Conservation (phyloP, 2,888 invertebrate species). For the Rutpela maculata region DNA sequence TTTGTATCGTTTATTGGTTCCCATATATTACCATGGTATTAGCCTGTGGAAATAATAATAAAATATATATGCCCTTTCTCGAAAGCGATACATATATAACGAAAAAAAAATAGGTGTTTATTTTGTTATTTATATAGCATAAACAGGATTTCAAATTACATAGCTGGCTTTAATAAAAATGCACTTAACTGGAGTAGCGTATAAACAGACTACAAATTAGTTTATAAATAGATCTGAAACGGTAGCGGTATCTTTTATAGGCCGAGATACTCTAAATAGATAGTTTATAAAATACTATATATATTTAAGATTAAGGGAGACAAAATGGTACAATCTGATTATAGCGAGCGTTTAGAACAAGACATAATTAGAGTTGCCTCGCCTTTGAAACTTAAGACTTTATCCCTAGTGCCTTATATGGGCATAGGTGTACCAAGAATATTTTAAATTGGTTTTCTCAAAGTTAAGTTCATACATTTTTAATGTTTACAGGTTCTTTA, state of each 20-base stretch:
- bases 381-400: neutral
- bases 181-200: constrained; percentile 32
- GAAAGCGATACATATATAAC: neutral
- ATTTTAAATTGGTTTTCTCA: neutral
- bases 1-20: constrained; percentile 41
- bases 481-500: too few species aligned
- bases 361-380: neutral
- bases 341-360: neutral
- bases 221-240: constrained; percentile 34
- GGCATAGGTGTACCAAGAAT: neutral
- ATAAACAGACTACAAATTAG: constrained; percentile 37
- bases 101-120: constrained; percentile 34
- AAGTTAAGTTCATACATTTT: neutral
- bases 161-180: constrained; percentile 37
- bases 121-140: constrained; percentile 15
- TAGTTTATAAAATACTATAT: neutral
- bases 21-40: constrained; percentile 7
- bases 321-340: neutral
- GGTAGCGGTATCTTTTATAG: constrained; percentile 34
- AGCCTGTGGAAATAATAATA: neutral
- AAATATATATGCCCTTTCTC: neutral
- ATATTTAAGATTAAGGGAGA: neutral
- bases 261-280: constrained; percentile 17
- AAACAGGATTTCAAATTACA: constrained; percentile 10
- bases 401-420: neutral